Conservation (phyloP, 2,113 vertebrate species). For the Coregonus clupeaformis region DNA sequence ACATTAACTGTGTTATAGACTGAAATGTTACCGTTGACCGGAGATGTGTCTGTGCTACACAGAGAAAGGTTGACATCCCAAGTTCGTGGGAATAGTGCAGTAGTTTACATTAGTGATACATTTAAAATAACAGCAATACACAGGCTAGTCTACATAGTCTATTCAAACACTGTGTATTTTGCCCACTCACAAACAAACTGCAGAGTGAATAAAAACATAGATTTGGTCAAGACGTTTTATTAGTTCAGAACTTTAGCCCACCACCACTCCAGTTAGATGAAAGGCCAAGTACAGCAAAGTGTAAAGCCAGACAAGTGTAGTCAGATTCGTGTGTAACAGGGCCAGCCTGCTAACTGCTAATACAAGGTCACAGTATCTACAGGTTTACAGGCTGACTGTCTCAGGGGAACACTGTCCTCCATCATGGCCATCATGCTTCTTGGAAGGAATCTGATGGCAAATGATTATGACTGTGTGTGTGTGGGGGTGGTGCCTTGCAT, state of each 20-base stretch:
- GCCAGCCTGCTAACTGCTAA: not conserved
- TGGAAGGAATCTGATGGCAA: not conserved
- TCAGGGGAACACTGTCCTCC: not conserved
- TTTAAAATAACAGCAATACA: not conserved
- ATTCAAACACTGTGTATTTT: too few species aligned
- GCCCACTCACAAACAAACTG: not conserved
- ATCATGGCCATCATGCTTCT: not conserved
- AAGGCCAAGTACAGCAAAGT: not conserved
- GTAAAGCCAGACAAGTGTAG: not conserved
- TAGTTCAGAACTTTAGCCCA: conserved; percentile 12
- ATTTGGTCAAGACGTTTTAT: not conserved
- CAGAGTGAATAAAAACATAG: conserved; percentile 19
- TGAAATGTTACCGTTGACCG: not conserved
- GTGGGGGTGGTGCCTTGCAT: not conserved
- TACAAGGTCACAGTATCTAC: not conserved
- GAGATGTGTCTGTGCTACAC: not conserved
- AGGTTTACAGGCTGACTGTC: not conserved
- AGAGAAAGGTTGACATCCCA: not conserved
- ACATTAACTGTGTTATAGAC: too few species aligned
- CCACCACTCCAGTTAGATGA: conserved; percentile 14
- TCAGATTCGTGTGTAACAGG: too few species aligned
- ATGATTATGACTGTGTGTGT: not conserved
- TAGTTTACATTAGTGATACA: not conserved
- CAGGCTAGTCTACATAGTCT: conserved; percentile 12
- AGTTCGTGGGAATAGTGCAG: not conserved